phyloP scores from a whole-genome alignment of 2,113 vertebrate genomes.

The Pontoporia blainvillei region DNA sequence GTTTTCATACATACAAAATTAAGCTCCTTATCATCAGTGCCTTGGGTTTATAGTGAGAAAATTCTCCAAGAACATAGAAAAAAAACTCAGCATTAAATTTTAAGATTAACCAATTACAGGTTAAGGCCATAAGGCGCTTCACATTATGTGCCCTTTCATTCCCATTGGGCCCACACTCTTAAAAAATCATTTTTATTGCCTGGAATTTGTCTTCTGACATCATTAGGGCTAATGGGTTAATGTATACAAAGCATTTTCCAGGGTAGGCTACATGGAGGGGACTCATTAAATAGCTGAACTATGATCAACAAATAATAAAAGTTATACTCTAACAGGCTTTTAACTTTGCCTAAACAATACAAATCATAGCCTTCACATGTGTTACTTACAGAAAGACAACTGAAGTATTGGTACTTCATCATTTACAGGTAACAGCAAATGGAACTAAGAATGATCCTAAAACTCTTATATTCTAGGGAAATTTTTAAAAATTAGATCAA shows the following conservation, averaged over 20 bases:
- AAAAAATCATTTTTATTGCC: not conserved
- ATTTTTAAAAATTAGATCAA: not conserved
- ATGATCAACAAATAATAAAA: conserved; percentile 5
- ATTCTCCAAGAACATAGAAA: not conserved
- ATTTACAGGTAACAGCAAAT: not conserved
- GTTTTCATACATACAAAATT: not conserved
- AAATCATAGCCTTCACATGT: not conserved
- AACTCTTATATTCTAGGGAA: not conserved
- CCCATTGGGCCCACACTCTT: not conserved
- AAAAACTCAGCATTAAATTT: not conserved
- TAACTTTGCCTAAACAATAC: conserved; percentile 16
- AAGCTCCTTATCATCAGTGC: not conserved
- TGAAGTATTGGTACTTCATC: not conserved
- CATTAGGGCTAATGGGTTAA: not conserved
- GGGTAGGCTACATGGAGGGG: not conserved
- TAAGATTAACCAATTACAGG: not conserved
- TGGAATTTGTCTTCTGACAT: not conserved
- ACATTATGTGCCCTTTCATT: not conserved
- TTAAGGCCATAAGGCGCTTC: not conserved
- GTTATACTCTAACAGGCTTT: not conserved
- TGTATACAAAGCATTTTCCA: not conserved
- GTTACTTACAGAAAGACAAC: not conserved
- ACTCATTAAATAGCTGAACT: not conserved
- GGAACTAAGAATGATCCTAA: not conserved
- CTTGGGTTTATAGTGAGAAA: not conserved